phyloP scores from a whole-genome alignment of 2,113 vertebrate species.

The Tympanuchus pallidicinctus region DNA sequence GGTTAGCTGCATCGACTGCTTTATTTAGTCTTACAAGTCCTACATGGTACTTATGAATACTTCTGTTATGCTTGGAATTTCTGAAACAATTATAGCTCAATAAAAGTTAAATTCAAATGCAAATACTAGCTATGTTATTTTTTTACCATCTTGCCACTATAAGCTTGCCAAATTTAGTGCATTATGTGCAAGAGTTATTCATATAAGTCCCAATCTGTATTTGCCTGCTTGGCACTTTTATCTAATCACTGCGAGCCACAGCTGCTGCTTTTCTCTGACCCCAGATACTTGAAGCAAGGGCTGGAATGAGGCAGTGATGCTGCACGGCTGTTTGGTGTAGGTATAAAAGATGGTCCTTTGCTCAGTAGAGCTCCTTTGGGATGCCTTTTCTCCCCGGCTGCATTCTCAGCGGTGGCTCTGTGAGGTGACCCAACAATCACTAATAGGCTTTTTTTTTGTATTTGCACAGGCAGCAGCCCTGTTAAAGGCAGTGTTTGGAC shows the following conservation, averaged over 20 bases:
- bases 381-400: neutral
- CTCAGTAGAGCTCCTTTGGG: neutral
- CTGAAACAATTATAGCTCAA: neutral
- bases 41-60: neutral
- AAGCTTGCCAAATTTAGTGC: constrained; percentile 1
- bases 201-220: neutral
- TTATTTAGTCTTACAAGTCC: neutral
- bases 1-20: neutral
- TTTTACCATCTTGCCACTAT: neutral
- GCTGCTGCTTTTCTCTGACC: constrained; percentile 2
- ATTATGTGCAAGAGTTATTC: neutral
- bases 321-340: too few relatives aligned
- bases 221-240: neutral
- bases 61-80: neutral
- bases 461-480: neutral
- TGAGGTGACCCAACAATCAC: neutral
- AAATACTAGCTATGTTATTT: neutral
- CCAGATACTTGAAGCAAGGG: neutral
- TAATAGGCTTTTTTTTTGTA: neutral
- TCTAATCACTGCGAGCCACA: neutral
- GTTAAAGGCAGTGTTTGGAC: neutral
- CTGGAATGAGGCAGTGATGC: neutral
- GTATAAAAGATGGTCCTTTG: neutral
- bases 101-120: neutral
- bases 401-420: neutral